A percentile compares a stretch with the other conserved stretches of the same genome.
Evolutionary conservation across 30 jellyfish, hydroid and myxozoan genomes (phyloP).

Genomic region (Cassiopea andromeda): DNA sequence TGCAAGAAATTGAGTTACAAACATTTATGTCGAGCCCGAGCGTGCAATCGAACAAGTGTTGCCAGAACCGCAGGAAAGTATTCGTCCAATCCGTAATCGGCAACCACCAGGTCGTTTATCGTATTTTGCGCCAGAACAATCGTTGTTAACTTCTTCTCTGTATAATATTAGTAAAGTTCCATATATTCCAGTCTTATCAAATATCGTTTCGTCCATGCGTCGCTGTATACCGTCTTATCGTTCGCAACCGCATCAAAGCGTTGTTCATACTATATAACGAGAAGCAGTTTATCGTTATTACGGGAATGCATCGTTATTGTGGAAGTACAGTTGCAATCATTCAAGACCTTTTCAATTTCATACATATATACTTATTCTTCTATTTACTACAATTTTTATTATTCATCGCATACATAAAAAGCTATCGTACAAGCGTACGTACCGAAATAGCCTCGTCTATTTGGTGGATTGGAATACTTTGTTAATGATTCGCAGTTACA

Average conservation of each 20-base stretch:
- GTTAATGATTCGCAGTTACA: too few species aligned
- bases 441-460: too few species aligned
- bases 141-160: neutral
- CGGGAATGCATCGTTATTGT: too few species aligned
- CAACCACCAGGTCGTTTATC: neutral
- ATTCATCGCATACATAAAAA: too few species aligned
- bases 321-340: too few species aligned
- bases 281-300: neutral
- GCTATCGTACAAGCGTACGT: too few species aligned
- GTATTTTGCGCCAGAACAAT: slow-evolving; percentile 3
- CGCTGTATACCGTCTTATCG: neutral
- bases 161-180: neutral
- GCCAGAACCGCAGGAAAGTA: neutral
- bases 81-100: slow-evolving; percentile 3
- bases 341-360: neutral
- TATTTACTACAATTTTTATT: too few species aligned
- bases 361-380: too few species aligned
- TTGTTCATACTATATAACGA: neutral
- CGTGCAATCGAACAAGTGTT: neutral
- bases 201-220: neutral
- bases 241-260: neutral
- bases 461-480: too few species aligned
- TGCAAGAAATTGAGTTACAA: neutral
- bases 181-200: neutral
- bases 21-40: neutral